Evolutionary conservation across 2,888 invertebrate species (phyloP), one percentile per base, ranked within the genome.

Genomic region (Cheilosia impressa): DNA sequence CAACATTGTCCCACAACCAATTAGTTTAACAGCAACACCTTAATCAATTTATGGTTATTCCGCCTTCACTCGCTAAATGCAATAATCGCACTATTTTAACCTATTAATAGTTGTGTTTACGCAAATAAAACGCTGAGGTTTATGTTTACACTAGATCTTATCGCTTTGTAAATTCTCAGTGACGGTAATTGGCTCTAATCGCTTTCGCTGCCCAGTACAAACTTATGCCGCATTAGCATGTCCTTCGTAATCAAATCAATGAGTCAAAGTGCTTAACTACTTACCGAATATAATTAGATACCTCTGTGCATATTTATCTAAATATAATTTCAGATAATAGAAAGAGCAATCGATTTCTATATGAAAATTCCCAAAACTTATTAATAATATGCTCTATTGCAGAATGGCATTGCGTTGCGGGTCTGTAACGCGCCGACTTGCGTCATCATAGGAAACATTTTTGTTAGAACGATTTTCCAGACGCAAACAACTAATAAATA

Each of bases 1-100:
- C 73, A 63, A 73, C 63, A 73, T 55, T 73, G 73, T 73, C 63
- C 24, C 63, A 65, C 55, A 55, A 47, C 38, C 63, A 73, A 62
- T 63, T 47, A 63, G 43, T 53, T 52, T n/a, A 10, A 62, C 10
- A 63, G 47, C 31, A 38, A 31, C 19, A 69, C 27, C 45, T 0
- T 31, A 43, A 34, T 55, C 45, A 19, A 47, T 53, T 68, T 68
- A 55, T 53, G 27, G 27, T 55, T 31, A 68, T 57, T 63, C 45
- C 27, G 47, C 57, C 65, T 38, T 15, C 43, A 13, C 75, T 17
- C n/a, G 22, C 55, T 57, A 47, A 60, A 41, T 75, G 65, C 45
- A 55, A 58, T 75, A 58, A 65, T 53, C 34, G 10, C 47, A 57
- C 41, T 43, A 66, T 60, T 43, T 50, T 41, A 15, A 58, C 50